Conservation (phyloP, 2,113 vertebrate species). For the Strix uralensis region DNA sequence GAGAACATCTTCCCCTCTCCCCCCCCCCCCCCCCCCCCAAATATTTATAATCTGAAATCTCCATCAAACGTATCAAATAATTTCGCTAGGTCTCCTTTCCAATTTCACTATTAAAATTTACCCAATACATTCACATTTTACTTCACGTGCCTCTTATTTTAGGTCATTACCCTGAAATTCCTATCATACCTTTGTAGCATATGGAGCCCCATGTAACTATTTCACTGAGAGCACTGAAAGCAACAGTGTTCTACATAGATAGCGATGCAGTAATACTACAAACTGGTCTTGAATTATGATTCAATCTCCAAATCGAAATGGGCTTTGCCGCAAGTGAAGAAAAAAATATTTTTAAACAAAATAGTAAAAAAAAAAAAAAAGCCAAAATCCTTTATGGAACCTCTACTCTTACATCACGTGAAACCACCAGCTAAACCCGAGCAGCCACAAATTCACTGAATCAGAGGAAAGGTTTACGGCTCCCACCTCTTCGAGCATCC, state of each 20-base stretch:
- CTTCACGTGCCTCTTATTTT: background rate
- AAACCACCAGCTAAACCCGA: background rate
- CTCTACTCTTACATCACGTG: background rate
- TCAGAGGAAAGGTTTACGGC: background rate
- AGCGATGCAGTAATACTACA: background rate
- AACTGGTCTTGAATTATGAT: background rate
- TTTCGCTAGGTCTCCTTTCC: background rate
- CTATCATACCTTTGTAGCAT: background rate
- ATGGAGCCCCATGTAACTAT: background rate
- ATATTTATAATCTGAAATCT: background rate
- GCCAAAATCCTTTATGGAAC: background rate
- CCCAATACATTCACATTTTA: background rate
- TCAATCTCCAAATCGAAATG: background rate
- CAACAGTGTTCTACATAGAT: background rate
- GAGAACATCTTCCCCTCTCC: background rate
- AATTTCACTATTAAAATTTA: background rate
- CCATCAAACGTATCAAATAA: background rate
- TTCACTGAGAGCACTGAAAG: background rate
- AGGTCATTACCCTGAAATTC: background rate
- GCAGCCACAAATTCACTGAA: background rate
- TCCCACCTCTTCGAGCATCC: background rate
- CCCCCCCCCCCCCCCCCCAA: fast-evolving
- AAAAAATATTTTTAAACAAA: background rate
- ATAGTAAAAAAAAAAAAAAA: background rate
- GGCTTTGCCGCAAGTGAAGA: background rate